These are phyloP conservation scores for Xestia ashworthii DNA, from an alignment of 2,888 invertebrate species.

Conservation along the genomic window DNA sequence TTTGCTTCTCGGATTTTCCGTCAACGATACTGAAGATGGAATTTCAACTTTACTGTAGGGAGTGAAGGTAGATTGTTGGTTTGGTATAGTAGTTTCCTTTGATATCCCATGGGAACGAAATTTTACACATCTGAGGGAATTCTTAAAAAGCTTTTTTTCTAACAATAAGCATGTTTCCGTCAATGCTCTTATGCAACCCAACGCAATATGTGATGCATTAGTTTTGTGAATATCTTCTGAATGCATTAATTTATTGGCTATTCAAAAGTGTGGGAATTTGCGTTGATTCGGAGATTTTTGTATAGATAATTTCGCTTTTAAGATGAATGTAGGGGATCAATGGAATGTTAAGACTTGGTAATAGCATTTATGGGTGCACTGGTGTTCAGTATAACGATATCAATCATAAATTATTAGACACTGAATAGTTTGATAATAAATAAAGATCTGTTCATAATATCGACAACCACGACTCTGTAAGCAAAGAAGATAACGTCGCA, in stretches of 20 bases:
- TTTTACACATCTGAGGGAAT: conserved; percentile 86
- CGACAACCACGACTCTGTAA: background rate
- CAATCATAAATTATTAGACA: background rate
- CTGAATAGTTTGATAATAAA: background rate
- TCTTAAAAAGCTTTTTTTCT: conserved; percentile 71
- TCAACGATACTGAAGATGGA: background rate
- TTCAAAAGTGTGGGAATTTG: conserved; percentile 61
- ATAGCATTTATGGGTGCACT: background rate
- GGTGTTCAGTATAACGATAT: background rate
- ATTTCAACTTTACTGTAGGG: conserved; percentile 10
- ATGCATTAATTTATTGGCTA: conserved; percentile 63
- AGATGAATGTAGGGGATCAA: background rate
- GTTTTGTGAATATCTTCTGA: conserved; percentile 61
- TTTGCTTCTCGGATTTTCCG: background rate
- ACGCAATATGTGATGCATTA: conserved; percentile 67
- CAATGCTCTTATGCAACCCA: conserved; percentile 63
- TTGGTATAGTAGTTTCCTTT: conserved; percentile 36
- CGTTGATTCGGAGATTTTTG: conserved; percentile 19
- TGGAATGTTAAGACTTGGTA: background rate
- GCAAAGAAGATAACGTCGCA: background rate
- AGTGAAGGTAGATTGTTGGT: conserved; percentile 48
- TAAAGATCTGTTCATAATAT: background rate
- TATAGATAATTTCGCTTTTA: conserved; percentile 29
- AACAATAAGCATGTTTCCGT: conserved; percentile 63
- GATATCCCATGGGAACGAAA: conserved; percentile 84